A percentile compares a stretch with the other conserved stretches of the same genome.
Conservation (phyloP, 1,140 invertebrate species). For the Marisa cornuarietis region DNA sequence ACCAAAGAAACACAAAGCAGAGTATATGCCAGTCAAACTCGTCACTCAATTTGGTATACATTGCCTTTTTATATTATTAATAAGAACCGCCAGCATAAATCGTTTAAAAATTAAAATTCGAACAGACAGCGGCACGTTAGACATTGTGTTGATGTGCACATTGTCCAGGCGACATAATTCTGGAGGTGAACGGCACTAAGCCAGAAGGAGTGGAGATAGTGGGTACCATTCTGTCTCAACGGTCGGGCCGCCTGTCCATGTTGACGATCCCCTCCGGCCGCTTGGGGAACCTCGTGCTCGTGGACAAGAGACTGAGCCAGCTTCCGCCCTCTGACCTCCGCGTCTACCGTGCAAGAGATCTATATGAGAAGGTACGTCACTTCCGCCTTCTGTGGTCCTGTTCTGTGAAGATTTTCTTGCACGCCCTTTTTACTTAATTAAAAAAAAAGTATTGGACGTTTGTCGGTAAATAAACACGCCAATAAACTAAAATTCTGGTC, state of each 20-base stretch:
- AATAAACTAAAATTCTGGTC: neutral
- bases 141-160: neutral
- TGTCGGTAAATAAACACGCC: neutral
- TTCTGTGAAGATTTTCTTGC: neutral
- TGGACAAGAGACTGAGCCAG: constrained; percentile 28
- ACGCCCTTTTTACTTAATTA: neutral
- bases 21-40: no score
- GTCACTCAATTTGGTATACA: no score
- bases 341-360: constrained; percentile 50
- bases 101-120: no score
- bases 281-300: constrained; percentile 29
- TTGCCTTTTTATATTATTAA: no score
- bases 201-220: constrained; percentile 39
- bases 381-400: neutral
- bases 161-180: constrained; percentile 58
- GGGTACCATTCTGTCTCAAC: constrained; percentile 38
- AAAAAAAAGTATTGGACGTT: neutral
- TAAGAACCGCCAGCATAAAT: no score
- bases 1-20: no score
- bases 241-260: constrained; percentile 43
- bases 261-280: constrained; percentile 51
- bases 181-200: constrained; percentile 52
- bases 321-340: constrained; percentile 26
- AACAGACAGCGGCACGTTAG: no score
- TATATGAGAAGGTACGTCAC: constrained; percentile 55